Evolutionary conservation across 2,888 invertebrate species (phyloP).

Genomic region (Allolobophora icterica): DNA sequence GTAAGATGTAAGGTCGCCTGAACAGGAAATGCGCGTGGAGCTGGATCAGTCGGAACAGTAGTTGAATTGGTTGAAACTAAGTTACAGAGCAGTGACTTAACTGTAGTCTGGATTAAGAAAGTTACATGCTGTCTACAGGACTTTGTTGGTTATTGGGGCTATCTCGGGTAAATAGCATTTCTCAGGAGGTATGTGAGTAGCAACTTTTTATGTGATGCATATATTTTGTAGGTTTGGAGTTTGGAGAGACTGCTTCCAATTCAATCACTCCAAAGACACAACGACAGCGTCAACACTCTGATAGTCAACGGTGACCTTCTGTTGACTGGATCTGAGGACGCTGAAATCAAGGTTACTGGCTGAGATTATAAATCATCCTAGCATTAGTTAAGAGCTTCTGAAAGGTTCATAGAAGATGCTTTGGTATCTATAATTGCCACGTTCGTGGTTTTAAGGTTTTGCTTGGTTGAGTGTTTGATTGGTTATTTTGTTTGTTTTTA

Average conservation of each 20-base stretch:
- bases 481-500: too few relatives aligned
- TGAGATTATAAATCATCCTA: neutral
- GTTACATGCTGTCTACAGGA: neutral
- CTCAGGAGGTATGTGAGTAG: neutral
- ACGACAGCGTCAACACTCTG: slow-evolving; percentile 57
- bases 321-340: slow-evolving; percentile 59
- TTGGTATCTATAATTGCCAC: too few relatives aligned
- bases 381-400: too few relatives aligned
- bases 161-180: neutral
- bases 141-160: neutral
- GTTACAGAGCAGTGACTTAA: neutral
- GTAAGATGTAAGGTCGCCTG: too few relatives aligned
- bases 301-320: slow-evolving; percentile 56
- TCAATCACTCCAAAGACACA: slow-evolving; percentile 58
- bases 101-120: neutral
- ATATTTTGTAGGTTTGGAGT: slow-evolving; percentile 58
- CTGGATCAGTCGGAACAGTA: too few relatives aligned
- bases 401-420: too few relatives aligned
- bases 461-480: too few relatives aligned
- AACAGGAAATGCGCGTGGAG: too few relatives aligned
- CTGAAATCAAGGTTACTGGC: slow-evolving; percentile 60
- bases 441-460: too few relatives aligned
- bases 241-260: slow-evolving; percentile 61
- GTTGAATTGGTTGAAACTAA: too few relatives aligned
- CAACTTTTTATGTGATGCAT: neutral